Evolutionary conservation across 2,797 vertebrate genomes (phyloP).

Genomic region (Cossypha dichroa): DNA sequence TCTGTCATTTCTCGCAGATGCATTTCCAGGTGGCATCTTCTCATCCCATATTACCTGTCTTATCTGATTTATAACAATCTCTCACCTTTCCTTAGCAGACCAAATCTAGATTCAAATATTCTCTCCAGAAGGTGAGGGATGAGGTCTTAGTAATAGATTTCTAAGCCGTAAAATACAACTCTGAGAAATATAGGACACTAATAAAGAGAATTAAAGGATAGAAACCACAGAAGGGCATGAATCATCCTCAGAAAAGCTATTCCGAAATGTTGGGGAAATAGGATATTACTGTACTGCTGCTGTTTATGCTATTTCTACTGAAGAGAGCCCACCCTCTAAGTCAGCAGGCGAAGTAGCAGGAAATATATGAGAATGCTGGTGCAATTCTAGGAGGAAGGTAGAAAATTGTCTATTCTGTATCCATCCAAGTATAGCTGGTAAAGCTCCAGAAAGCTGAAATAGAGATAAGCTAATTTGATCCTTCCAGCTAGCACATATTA

Average conservation of each 20-base stretch:
- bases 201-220: not conserved
- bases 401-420: not conserved
- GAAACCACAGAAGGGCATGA: not conserved
- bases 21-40: not conserved
- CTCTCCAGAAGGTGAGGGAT: not conserved
- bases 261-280: not conserved
- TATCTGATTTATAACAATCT: not conserved
- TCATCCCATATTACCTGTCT: not conserved
- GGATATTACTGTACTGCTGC: not conserved
- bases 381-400: not conserved
- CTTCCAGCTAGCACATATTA: not conserved
- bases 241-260: not conserved
- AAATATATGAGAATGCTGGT: not conserved
- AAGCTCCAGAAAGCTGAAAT: not conserved
- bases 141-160: not conserved
- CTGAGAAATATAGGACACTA: not conserved
- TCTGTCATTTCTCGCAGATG: not conserved
- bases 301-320: not conserved
- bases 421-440: not conserved
- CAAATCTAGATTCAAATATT: not conserved
- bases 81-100: not conserved
- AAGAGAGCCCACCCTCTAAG: not conserved
- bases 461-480: not conserved
- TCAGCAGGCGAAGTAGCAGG: not conserved
- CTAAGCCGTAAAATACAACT: not conserved